Evolutionary conservation across 2,797 vertebrate species (phyloP).

Genomic region (Spondyliosoma cantharus): DNA sequence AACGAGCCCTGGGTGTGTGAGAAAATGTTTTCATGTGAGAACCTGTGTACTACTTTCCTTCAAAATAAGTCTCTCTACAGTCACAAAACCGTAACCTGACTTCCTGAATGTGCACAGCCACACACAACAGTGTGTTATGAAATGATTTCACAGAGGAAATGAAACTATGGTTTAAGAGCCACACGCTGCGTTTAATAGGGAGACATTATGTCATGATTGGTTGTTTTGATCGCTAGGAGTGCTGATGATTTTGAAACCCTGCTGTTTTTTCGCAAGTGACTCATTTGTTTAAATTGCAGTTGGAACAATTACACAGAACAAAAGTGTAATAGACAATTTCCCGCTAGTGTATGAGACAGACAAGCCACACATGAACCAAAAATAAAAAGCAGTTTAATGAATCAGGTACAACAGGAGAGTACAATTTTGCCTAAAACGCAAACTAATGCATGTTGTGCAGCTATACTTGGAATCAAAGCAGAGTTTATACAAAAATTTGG

Average conservation of each 20-base stretch:
- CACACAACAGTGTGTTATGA: not conserved
- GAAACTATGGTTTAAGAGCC: conserved; percentile 10
- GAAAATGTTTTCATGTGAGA: conserved; percentile 12
- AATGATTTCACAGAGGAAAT: conserved; percentile 30
- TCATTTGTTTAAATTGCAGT: not conserved
- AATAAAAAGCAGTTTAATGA: conserved; percentile 64
- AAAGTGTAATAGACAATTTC: not conserved
- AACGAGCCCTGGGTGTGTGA: conserved; percentile 11
- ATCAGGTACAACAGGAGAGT: conserved; percentile 47
- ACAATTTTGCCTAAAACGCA: conserved; percentile 33
- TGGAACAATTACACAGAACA: not conserved
- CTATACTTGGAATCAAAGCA: conserved; percentile 43
- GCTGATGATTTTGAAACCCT: conserved; percentile 12
- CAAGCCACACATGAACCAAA: conserved; percentile 44
- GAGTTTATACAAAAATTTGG: conserved; percentile 58
- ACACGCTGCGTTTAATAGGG: conserved; percentile 14
- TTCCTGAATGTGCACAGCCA: not conserved
- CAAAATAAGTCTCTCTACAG: not conserved
- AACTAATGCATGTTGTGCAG: conserved; percentile 27
- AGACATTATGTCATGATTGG: not conserved
- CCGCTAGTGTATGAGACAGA: not conserved
- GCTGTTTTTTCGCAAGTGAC: conserved; percentile 8
- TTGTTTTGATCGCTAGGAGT: conserved; percentile 7
- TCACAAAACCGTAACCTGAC: not conserved
- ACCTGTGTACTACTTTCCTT: not conserved